Conservation (phyloP, 1,140 invertebrate species). For the Drosophila simulans region DNA sequence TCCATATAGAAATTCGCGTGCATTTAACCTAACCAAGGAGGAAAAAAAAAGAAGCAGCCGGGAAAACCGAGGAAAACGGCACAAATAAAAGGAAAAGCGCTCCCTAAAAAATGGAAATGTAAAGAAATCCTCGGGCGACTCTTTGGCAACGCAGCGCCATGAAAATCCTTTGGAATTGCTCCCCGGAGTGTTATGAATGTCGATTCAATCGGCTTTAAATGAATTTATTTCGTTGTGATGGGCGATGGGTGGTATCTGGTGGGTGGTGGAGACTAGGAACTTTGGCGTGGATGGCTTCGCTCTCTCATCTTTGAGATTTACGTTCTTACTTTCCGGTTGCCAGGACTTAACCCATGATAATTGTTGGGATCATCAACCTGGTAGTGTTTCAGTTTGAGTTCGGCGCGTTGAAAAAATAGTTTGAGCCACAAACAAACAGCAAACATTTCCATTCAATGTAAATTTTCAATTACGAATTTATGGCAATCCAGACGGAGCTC, state of each 20-base stretch:
- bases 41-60: conserved; percentile 2
- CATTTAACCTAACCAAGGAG: conserved; percentile 66
- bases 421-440: background rate
- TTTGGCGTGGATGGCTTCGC: background rate
- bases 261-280: conserved; percentile 3
- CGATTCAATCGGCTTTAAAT: conserved; percentile 83
- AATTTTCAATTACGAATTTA: conserved; percentile 24
- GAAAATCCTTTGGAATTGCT: conserved; percentile 84
- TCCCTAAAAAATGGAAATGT: conserved; percentile 76
- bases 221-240: conserved; percentile 77
- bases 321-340: conserved; percentile 32
- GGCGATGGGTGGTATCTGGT: conserved; percentile 6
- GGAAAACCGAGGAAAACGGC: conserved; percentile 29
- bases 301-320: conserved; percentile 24
- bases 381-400: background rate
- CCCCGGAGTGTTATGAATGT: conserved; percentile 84
- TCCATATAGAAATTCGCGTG: conserved; percentile 70
- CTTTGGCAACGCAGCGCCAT: conserved; percentile 70
- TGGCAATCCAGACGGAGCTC: conserved; percentile 29
- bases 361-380: conserved; percentile 5
- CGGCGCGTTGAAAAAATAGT: conserved; percentile 11
- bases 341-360: conserved; percentile 31
- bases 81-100: conserved; percentile 44
- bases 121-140: conserved; percentile 79
- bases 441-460: conserved; percentile 1